phyloP scores from a whole-genome alignment of 1,140 invertebrate genomes.

The Ostrea edulis region DNA sequence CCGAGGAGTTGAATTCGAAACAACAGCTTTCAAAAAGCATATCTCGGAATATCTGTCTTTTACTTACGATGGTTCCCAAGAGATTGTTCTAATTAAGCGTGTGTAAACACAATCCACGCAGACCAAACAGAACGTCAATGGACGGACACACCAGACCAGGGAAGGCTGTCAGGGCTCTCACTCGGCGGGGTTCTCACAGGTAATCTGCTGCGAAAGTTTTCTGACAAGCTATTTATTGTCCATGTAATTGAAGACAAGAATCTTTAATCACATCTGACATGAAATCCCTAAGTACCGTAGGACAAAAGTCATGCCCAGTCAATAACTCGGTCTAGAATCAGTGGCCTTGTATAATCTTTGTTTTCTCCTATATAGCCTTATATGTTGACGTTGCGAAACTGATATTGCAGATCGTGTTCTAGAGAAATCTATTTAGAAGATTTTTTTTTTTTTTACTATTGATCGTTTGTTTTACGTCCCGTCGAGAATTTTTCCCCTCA shows the following conservation, averaged over 20 bases:
- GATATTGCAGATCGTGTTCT: too few relatives aligned
- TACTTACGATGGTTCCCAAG: too few relatives aligned
- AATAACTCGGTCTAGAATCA: not conserved
- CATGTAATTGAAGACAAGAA: not conserved
- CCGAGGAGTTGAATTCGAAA: too few relatives aligned
- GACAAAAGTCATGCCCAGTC: constrained; percentile 14
- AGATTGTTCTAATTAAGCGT: too few relatives aligned
- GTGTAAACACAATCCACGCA: too few relatives aligned
- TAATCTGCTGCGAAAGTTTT: not conserved
- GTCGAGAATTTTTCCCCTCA: too few relatives aligned
- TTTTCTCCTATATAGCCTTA: not conserved
- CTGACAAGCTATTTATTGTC: constrained; percentile 18
- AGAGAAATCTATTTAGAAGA: too few relatives aligned
- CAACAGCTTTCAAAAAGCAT: too few relatives aligned
- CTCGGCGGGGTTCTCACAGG: not conserved
- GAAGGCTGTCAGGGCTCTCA: not conserved
- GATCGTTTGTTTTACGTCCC: too few relatives aligned
- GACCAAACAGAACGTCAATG: too few relatives aligned
- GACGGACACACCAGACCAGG: not conserved
- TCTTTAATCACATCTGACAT: not conserved
- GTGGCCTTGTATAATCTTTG: not conserved
- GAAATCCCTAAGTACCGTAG: not conserved
- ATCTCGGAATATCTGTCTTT: too few relatives aligned
- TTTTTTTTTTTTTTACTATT: too few relatives aligned
- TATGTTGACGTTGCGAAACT: not conserved